Evolutionary conservation across 2,797 vertebrate species (phyloP), one percentile per base, ranked within the genome.

Genomic region (Coccyzus lansbergi): DNA sequence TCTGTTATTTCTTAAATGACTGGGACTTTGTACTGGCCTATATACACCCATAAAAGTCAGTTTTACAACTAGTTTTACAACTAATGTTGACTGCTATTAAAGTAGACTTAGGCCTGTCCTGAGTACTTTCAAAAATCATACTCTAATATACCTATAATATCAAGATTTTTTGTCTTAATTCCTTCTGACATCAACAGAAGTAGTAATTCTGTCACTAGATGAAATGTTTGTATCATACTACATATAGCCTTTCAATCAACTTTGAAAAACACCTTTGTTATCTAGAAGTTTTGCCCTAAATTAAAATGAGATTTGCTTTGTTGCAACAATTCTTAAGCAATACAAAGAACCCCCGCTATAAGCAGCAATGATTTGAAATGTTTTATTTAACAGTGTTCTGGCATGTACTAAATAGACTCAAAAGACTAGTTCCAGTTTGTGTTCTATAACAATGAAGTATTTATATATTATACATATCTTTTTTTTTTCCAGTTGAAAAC

Each of bases 241-340:
- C 7, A 33, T 29, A 58, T 0, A 75, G 13, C 1, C 0, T 51
- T 86, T 59, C 15, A 72, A 69, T 0, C 2, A 69, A 51, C 3
- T 71, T 51, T 44, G 42, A 67, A 77, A 75, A 60, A 18, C 9
- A 63, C 10, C 1, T 31, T 49, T 86, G 9, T 14, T 68, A 68
- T 40, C 3, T 58, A 46, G 52, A 77, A 18, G 1, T 26, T 22
- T 26, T 68, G 15, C 6, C 31, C 7, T 67, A 48, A 92, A 59
- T 44, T 11, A 38, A 38, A 38, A 38, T 38, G 5, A 4, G 9
- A 46, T 62, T 60, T 83, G 25, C 6, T 69, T 67, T 48, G 75
- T 40, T 46, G 19, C 1, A 2, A 56, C 5, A 78, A 55, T 49
- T 60, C 36, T 79, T 83, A 46, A 60, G 36, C 7, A 63, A 48